Evolutionary conservation across 1,140 invertebrate genomes (phyloP).

Genomic region (Manduca sexta): DNA sequence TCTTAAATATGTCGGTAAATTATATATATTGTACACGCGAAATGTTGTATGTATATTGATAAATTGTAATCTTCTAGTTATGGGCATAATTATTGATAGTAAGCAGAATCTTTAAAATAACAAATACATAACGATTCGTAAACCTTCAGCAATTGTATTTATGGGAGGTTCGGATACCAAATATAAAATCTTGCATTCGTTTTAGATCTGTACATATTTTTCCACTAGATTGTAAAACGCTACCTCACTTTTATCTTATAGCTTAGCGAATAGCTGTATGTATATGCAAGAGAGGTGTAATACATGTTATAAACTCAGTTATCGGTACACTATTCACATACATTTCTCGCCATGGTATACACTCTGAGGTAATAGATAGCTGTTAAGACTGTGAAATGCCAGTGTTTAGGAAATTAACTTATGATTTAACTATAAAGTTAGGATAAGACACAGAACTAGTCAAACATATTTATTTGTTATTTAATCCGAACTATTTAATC

Average conservation of each 20-base stretch:
- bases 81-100: conserved; percentile 23
- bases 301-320: conserved; percentile 11
- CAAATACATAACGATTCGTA: conserved; percentile 12
- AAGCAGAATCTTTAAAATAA: too few relatives aligned
- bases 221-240: conserved; percentile 69
- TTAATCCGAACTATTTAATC: background rate
- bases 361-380: conserved; percentile 26
- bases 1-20: conserved; percentile 52
- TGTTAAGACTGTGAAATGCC: conserved; percentile 61
- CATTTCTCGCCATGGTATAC: conserved; percentile 5
- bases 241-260: conserved; percentile 70
- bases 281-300: conserved; percentile 12
- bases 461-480: conserved; percentile 40
- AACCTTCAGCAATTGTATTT: too few relatives aligned
- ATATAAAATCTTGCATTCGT: conserved; percentile 46
- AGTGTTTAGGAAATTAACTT: conserved; percentile 50
- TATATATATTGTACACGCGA: conserved; percentile 35
- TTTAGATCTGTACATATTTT: conserved; percentile 65
- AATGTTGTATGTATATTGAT: conserved; percentile 53
- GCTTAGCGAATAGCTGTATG: conserved; percentile 57
- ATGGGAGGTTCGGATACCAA: conserved; percentile 41
- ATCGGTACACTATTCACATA: conserved; percentile 6
- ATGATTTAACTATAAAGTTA: conserved; percentile 36
- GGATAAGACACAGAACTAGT: conserved; percentile 61
- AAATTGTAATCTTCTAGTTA: conserved; percentile 28